phyloP scores from a whole-genome alignment of 2,888 invertebrate species.

The Chirona hameri region DNA sequence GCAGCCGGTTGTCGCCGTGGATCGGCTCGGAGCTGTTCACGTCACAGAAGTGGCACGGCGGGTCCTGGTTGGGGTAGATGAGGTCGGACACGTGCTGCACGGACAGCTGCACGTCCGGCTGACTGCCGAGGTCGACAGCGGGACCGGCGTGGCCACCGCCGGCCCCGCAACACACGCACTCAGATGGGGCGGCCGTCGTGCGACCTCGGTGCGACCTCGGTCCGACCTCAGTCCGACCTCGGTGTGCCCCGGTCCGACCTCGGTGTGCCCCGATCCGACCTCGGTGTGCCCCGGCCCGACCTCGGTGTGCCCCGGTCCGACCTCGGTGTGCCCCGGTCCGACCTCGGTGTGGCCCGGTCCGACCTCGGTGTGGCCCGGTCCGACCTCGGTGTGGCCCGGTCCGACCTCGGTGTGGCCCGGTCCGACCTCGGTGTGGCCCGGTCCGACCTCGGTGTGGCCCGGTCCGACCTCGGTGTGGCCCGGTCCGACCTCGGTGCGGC shows the following conservation, averaged over 20 bases:
- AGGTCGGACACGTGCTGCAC: slow-evolving; percentile 46
- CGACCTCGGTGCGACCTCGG: neutral
- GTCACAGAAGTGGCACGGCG: slow-evolving; percentile 47
- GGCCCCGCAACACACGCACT: slow-evolving; percentile 4
- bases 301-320: neutral
- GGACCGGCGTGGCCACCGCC: neutral
- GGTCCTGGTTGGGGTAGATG: slow-evolving; percentile 44
- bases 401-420: too few relatives aligned
- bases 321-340: neutral
- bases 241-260: neutral
- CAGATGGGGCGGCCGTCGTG: neutral
- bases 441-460: neutral
- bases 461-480: too few relatives aligned
- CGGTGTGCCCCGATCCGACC: neutral
- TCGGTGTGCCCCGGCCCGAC: neutral
- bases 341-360: neutral
- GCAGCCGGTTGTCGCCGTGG: slow-evolving; percentile 45
- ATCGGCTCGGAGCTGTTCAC: slow-evolving; percentile 45
- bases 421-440: neutral
- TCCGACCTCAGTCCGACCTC: neutral
- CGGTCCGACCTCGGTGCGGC: neutral
- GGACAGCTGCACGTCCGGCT: slow-evolving; percentile 27
- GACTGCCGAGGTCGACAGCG: neutral
- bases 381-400: neutral
- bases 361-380: neutral